Conservation (phyloP, 1,140 invertebrate genomes). For the Aphaenogaster floridana region DNA sequence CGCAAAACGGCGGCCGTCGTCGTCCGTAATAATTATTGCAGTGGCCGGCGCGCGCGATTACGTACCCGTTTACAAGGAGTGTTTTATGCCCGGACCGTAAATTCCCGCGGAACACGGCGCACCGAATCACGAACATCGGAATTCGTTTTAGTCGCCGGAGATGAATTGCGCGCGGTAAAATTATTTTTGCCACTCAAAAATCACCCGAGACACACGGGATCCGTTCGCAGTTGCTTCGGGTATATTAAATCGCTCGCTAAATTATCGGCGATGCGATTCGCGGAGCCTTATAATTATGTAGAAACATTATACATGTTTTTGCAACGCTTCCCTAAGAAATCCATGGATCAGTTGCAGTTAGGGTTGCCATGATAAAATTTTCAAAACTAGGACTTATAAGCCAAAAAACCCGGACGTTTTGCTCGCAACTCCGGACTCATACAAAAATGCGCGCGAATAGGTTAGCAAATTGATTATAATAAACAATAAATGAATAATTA, state of each 20-base stretch:
- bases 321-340: background rate
- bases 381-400: too few species aligned
- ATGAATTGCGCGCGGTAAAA: slow-evolving; percentile 45
- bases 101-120: slow-evolving; percentile 32
- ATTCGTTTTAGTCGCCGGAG: slow-evolving; percentile 50
- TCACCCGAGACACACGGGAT: background rate
- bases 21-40: slow-evolving; percentile 62
- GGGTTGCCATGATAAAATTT: too few species aligned
- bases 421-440: too few species aligned
- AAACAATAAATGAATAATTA: too few species aligned
- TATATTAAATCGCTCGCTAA: background rate
- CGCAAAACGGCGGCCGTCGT: slow-evolving; percentile 57
- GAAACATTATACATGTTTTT: background rate
- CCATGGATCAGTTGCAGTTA: background rate
- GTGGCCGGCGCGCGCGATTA: slow-evolving; percentile 45
- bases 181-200: slow-evolving; percentile 49
- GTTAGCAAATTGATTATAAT: too few species aligned
- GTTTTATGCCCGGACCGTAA: slow-evolving; percentile 55
- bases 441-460: too few species aligned
- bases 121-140: slow-evolving; percentile 57
- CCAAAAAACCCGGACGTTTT: too few species aligned
- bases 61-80: slow-evolving; percentile 55
- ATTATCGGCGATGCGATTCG: background rate
- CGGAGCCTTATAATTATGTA: background rate
- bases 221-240: background rate